phyloP scores from a whole-genome alignment of 2,113 vertebrate genomes.

The Desmodus rotundus region DNA sequence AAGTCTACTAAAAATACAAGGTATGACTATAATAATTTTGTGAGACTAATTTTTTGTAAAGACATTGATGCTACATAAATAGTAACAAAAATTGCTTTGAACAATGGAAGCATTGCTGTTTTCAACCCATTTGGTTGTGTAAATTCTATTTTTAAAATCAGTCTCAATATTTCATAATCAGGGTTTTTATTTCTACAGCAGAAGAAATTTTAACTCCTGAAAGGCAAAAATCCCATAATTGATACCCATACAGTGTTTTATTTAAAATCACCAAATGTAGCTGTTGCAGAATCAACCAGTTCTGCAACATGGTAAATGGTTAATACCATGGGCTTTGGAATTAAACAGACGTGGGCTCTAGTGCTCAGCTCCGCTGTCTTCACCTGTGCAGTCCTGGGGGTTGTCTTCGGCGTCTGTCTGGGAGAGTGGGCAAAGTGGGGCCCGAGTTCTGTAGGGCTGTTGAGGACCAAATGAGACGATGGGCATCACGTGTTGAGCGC shows the following conservation, averaged over 20 bases:
- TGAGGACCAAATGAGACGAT: neutral
- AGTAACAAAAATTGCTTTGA: neutral
- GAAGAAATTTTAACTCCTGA: neutral
- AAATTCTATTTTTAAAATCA: neutral
- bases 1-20: neutral
- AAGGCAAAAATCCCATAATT: neutral
- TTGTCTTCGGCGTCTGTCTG: neutral
- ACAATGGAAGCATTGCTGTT: neutral
- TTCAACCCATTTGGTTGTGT: neutral
- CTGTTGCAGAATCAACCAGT: neutral
- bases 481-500: fast-evolving
- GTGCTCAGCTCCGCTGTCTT: neutral
- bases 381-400: neutral
- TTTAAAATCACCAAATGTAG: neutral
- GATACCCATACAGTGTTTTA: neutral
- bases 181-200: neutral
- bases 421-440: neutral
- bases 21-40: neutral
- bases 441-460: neutral
- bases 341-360: neutral
- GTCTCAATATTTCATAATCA: neutral
- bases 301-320: neutral
- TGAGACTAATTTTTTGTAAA: neutral
- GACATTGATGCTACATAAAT: neutral
- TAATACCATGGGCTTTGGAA: neutral